Evolutionary conservation across 2,888 invertebrate genomes (phyloP), one percentile per base, ranked within the genome.

Genomic region (Lepidocyrtinus sp.): DNA sequence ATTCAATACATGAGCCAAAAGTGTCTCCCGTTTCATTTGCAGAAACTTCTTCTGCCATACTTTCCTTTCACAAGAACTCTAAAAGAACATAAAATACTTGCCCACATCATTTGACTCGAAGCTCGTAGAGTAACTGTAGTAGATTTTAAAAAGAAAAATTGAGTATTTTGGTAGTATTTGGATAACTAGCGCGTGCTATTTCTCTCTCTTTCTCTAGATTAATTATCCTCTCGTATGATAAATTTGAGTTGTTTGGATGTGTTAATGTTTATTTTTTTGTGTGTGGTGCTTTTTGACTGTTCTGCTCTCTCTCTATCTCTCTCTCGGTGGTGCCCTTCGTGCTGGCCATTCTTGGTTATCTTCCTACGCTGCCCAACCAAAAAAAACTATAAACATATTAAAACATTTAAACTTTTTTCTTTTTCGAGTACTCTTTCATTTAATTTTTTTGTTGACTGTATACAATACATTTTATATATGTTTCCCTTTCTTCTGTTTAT

Each of bases 271-370:
- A 67, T 71, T 80, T 81, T 59, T 19, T 59, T 74, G 83, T 83
- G 78, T 85, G 83, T 86, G 86, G 86, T 86, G 86, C 86, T 87
- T 87, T 81, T 81, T 87, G 85, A 87, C 85, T 87, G 86, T 87
- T 70, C 80, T 83, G 75, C 81, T 76, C 76, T 85, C 85, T 84
- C 36, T 36, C 55, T n/a, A n/a, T 55, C 84, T 86, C 85, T 83
- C 83, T 85, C 82, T 86, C 86, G 85, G 86, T 87, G 86, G 85
- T 87, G 85, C 86, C 85, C 86, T 85, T 84, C 86, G 82, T 85
- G 84, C 85, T 85, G 86, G 84, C 79, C 83, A 84, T 77, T 75
- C 83, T 86, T 86, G 86, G 86, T 86, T 86, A 50, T 84, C 83
- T 85, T 83, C 83, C 85, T 84, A 81, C 75, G 80, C 80, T 80